A percentile compares a stretch with the other conserved stretches of the same genome.
These are phyloP conservation scores for Corythornis vintsioides DNA, from an alignment of 2,113 vertebrate genomes.

Conservation along the genomic window DNA sequence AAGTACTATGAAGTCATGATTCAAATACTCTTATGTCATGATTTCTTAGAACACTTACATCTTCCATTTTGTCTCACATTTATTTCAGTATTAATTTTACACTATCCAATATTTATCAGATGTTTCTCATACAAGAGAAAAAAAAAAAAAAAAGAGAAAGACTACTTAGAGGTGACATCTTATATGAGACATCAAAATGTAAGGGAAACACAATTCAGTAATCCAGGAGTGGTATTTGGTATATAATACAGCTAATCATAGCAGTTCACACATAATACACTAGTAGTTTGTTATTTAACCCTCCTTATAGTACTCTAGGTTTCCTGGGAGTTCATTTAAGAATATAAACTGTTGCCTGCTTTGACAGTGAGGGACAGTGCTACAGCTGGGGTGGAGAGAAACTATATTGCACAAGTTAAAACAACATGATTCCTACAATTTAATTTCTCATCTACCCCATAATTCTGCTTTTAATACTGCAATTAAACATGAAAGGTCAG, in stretches of 20 bases:
- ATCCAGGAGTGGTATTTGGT: not conserved
- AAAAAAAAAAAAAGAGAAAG: not conserved
- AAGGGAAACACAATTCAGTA: not conserved
- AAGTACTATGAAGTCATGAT: not conserved
- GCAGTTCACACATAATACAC: not conserved
- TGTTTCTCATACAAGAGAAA: not conserved
- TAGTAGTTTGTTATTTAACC: not conserved
- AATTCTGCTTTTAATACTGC: not conserved
- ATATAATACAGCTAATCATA: not conserved
- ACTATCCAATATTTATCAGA: not conserved
- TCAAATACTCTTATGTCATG: not conserved
- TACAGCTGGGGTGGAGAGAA: not conserved
- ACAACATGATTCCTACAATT: not conserved
- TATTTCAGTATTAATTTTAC: not conserved
- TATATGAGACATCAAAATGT: not conserved
- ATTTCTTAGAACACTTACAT: not conserved
- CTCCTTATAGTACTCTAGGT: not conserved
- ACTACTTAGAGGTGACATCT: not conserved
- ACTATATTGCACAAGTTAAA: not conserved
- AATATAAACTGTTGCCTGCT: not conserved
- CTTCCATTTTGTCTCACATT: not conserved
- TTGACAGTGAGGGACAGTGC: not conserved
- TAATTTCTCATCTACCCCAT: not conserved
- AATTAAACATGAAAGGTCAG: not conserved
- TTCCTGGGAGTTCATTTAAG: not conserved